These are phyloP conservation scores for Ips typographus DNA, from an alignment of 1,140 invertebrate genomes.

Conservation along the genomic window DNA sequence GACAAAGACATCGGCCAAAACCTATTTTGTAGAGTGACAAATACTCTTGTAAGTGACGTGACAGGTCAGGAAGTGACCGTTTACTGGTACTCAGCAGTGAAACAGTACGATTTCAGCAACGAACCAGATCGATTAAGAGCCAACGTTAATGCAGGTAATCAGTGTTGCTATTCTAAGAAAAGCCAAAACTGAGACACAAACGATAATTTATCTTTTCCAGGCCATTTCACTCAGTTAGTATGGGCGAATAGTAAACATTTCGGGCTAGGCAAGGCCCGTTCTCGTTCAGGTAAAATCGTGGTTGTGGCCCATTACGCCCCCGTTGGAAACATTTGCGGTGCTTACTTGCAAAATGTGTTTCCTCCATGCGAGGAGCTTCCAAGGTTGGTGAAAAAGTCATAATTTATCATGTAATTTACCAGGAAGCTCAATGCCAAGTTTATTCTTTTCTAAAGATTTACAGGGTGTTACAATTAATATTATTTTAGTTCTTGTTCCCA, in stretches of 20 bases:
- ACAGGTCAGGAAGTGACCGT: slow-evolving; percentile 79
- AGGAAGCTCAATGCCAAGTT: too few relatives aligned
- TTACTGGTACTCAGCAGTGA: slow-evolving; percentile 84
- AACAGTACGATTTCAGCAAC: slow-evolving; percentile 70
- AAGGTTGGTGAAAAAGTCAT: slow-evolving; percentile 7
- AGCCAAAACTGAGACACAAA: too few relatives aligned
- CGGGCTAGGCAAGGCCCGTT: slow-evolving; percentile 80
- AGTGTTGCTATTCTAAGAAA: too few relatives aligned
- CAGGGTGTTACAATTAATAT: too few relatives aligned
- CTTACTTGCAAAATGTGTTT: slow-evolving; percentile 75
- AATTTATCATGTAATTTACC: too few relatives aligned
- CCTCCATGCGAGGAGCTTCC: slow-evolving; percentile 56
- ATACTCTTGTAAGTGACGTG: slow-evolving; percentile 64
- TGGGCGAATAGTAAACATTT: slow-evolving; percentile 78
- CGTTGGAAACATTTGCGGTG: slow-evolving; percentile 73
- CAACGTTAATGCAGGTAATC: slow-evolving; percentile 73
- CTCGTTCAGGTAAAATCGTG: slow-evolving; percentile 71
- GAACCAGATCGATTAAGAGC: slow-evolving; percentile 72
- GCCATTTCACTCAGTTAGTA: slow-evolving; percentile 89
- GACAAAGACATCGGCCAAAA: slow-evolving; percentile 75
- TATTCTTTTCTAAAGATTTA: too few relatives aligned
- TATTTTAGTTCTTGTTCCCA: too few relatives aligned
- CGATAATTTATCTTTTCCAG: slow-evolving; percentile 52
- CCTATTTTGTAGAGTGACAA: slow-evolving; percentile 70
- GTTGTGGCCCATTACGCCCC: slow-evolving; percentile 83